Base-by-base conservation (phyloP, 2,888 invertebrate genomes). In the Drosophila macrospina region DNA sequence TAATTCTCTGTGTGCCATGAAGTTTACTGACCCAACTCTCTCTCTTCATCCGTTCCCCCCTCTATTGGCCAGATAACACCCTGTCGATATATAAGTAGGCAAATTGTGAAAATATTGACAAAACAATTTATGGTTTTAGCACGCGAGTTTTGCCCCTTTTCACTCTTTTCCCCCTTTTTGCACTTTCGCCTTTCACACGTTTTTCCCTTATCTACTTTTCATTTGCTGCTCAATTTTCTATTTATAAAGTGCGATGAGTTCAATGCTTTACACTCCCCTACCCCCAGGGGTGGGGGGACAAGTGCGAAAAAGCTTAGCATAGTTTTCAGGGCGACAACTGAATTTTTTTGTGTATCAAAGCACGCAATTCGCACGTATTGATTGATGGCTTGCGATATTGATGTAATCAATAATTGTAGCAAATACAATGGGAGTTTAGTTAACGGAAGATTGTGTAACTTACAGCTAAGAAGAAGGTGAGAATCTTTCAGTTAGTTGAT, bases 91-190 rank as follows among this genome's bases (percentile, higher is more conserved):
- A 32, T 50, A 65, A 69, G 64, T 52, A 69, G 78, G 78, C 69
- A 70, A 85, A 85, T 85, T 82, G 85, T 77, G 73, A 79, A 87
- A 87, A 85, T 85, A 85, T 85, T 85, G 85, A 87, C 85, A 87
- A 85, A 85, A 85, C 85, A 85, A 85, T 87, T 87, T 86, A 78
- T 80, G 73, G 67, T 30, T 74, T 68, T 51, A 52, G 44, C 77
- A 85, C 85, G 85, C 82, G 56, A 81, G n/a, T 10, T 5, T 13
- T 3, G 8, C 39, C 13, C 15, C 28, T 28, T 28, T 28, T 8
- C 26, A 5, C 7, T 26, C 26, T 3, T 6, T 26, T 26, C 26
- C 26, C 8, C 8, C 8, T 6, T 28, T 6, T 45, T 20, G 3
- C 26, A 10, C 5, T 32, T 11, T 39, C 20, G 11, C 24, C 7